Conservation (phyloP, 1,140 invertebrate genomes). For the Diachasmimorpha longicaudata region DNA sequence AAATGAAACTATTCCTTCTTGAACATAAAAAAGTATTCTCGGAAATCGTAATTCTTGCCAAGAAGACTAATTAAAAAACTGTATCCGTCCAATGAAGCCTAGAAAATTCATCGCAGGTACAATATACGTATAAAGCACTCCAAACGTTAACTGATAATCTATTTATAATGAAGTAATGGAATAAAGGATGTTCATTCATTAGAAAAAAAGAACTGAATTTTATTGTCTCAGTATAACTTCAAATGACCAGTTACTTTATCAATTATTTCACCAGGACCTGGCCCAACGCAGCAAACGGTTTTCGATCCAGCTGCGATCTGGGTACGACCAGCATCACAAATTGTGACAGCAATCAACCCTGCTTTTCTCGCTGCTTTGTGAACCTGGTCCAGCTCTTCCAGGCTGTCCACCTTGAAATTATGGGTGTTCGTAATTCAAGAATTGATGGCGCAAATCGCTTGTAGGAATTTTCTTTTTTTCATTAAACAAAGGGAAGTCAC, state of each 20-base stretch:
- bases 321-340: conserved; percentile 89
- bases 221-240: conserved; percentile 73
- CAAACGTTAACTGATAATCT: conserved; percentile 27
- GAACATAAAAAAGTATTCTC: too few relatives aligned
- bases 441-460: too few relatives aligned
- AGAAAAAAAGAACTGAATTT: background rate
- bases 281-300: conserved; percentile 92
- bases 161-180: conserved; percentile 26
- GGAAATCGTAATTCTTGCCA: too few relatives aligned
- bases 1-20: too few relatives aligned
- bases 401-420: conserved; percentile 66
- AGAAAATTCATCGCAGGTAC: conserved; percentile 4
- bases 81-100: background rate
- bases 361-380: conserved; percentile 70
- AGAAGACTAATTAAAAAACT: too few relatives aligned
- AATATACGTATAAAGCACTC: conserved; percentile 13
- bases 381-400: conserved; percentile 71
- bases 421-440: too few relatives aligned
- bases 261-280: conserved; percentile 75
- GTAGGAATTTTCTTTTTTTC: too few relatives aligned
- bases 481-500: too few relatives aligned
- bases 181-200: conserved; percentile 16
- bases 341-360: conserved; percentile 75
- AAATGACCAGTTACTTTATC: conserved; percentile 88
- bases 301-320: conserved; percentile 84